Evolutionary conservation across 2,888 invertebrate genomes (phyloP), one percentile per base, ranked within the genome.

Genomic region (Linnaemya tessellans): DNA sequence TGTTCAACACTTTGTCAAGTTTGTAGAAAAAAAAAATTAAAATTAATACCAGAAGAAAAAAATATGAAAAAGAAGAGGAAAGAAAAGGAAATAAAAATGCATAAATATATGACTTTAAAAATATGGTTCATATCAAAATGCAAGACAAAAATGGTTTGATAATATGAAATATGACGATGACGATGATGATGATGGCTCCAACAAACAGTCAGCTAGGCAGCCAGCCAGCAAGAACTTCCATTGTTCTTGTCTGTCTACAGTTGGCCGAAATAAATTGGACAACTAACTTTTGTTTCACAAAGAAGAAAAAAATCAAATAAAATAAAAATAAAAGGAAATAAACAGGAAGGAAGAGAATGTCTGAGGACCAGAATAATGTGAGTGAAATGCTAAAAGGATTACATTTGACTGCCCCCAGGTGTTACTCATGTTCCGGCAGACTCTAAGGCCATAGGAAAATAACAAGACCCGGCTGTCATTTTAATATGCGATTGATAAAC

Each of bases 1-100:
- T 67, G 49, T 67, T 68, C 77, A 80, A 80, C 84, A 84, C 81
- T 81, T 68, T 78, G 77, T 81, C 81, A 84, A 62, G 71, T 65
- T 82, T 77, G 71, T 43, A 80, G 18, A 35, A 13, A 35, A 5
- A 10, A 51, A 58, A 30, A 30, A n/a, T n/a, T n/a, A n/a, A n/a
- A n/a, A n/a, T n/a, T 30, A 30, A 30, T 5, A 30, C 30, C n/a
- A n/a, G n/a, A n/a, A n/a, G n/a, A n/a, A 30, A 30, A 30, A 30
- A 30, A 30, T 30, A 30, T 30, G 2, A 30, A 38, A 13, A 60
- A 60, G 20, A 13, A 67, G 43, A 54, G 22, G 10, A 41, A 67
- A 7, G 0, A 20, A 30, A 67, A 7, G 0, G 35, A 20, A 11
- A 67, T 58, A n/a, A 11, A 67, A 51, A 54, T 13, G 8, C 30